Base-by-base conservation (phyloP, 2,113 vertebrate species). In the Channa maculata region DNA sequence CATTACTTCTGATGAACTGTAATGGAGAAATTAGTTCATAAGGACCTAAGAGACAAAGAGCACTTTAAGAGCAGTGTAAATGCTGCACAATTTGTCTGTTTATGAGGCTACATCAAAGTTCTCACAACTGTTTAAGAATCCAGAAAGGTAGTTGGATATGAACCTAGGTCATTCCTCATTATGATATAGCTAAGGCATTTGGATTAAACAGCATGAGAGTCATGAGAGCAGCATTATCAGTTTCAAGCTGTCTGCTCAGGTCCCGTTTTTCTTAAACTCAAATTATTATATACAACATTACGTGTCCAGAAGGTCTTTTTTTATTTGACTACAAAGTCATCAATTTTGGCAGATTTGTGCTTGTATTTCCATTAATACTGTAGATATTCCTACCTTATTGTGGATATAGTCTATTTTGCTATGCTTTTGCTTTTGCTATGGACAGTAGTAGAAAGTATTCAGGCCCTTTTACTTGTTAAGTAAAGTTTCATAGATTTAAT, bases 31-130 rank as follows among this genome's bases (percentile, higher is more conserved):
- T 24, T 24, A 24, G 24, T 98, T 99, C 75, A 99, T 96, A 58
- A 99, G 96, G 12, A 99, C 98, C 98, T 92, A 39, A 44, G 34
- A 55, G 11, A 74, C 5, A 53, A n/a, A 68, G 67, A 69, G 15
- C 3, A 71, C 7, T 5, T 75, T 37, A 24, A 62, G 15, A 48
- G 6, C 38, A 71, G 5, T 33, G 36, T 6, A 55, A 60, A 64
- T 43, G 58, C 46, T 39, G 63, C 3, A 64, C 24, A 34, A 49
- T 65, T 79, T 51, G 33, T 44, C 15, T 2, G n/a, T 34, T 54
- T 44, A 38, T 38, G 5, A 33, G n/a, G 37, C 11, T 11, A 39
- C n/a, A 13, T 46, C 2, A 43, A 59, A 49, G 41, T 46, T 39
- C 49, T 67, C 3, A 55, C n/a, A 50, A 52, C 5, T 36, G 4